phyloP scores from a whole-genome alignment of 2,113 vertebrate genomes.

The Dasyprocta punctata region DNA sequence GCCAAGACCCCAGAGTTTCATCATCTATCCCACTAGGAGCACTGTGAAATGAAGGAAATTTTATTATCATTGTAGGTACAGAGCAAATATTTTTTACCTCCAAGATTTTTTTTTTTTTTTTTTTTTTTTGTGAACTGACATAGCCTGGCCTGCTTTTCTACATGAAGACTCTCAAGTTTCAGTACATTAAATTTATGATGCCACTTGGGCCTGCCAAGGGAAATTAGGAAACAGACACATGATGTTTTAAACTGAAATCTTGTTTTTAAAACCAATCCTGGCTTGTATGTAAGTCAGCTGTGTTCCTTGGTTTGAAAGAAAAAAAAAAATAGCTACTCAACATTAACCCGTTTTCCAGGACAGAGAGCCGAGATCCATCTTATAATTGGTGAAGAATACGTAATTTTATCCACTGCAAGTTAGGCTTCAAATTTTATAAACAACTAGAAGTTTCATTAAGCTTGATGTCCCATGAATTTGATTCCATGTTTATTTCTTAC shows the following conservation, averaged over 20 bases:
- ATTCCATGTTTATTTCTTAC: slow-evolving; percentile 32
- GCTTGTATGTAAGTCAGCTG: slow-evolving; percentile 44
- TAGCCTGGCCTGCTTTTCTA: slow-evolving; percentile 31
- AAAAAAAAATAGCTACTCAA: neutral
- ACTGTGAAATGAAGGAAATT: slow-evolving; percentile 53
- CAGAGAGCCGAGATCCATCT: neutral
- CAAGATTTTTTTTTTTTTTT: neutral
- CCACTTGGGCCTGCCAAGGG: slow-evolving; percentile 21
- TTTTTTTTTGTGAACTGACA: slow-evolving; percentile 38
- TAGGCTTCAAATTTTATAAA: slow-evolving; percentile 47
- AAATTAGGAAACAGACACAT: slow-evolving; percentile 56
- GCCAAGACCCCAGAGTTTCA: neutral
- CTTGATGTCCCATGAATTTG: slow-evolving; percentile 31
- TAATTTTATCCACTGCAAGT: slow-evolving; percentile 43
- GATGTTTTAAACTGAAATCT: slow-evolving; percentile 47
- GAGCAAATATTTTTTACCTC: slow-evolving; percentile 63
- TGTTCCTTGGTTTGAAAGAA: neutral
- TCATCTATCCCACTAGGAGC: neutral
- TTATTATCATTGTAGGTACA: slow-evolving; percentile 50
- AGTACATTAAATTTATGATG: slow-evolving; percentile 71
- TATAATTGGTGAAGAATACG: slow-evolving; percentile 31
- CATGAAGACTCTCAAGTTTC: slow-evolving; percentile 63
- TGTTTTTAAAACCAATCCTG: slow-evolving; percentile 29
- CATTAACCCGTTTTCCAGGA: neutral
- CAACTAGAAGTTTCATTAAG: slow-evolving; percentile 39